Conservation (phyloP, 2,888 invertebrate genomes). For the Calameuta idolon region DNA sequence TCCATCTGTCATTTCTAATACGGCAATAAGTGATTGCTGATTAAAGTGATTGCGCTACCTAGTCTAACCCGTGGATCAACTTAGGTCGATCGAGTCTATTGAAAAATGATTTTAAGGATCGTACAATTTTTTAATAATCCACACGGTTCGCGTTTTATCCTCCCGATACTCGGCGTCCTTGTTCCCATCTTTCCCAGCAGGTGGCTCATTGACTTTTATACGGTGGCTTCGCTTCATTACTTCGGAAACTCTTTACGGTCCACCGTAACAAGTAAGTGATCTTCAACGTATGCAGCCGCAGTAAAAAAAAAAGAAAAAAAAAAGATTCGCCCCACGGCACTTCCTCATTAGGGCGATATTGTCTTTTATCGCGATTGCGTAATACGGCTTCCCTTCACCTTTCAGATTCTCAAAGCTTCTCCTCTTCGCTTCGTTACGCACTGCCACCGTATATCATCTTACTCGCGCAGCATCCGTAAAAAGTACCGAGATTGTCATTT, state of each 20-base stretch:
- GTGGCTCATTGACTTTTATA: neutral
- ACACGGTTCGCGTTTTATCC: neutral
- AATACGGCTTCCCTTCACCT: neutral
- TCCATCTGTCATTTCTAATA: neutral
- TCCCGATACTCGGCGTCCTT: neutral
- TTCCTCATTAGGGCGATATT: neutral
- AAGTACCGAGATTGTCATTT: neutral
- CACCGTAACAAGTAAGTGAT: neutral
- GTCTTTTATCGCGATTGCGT: neutral
- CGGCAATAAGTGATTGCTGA: neutral
- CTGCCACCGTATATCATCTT: neutral
- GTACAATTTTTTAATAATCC: neutral
- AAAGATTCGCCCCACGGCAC: neutral
- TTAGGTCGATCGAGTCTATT: neutral
- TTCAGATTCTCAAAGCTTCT: neutral
- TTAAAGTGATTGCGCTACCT: neutral
- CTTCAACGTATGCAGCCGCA: neutral
- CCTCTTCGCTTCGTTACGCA: neutral
- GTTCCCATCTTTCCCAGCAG: neutral
- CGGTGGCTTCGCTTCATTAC: neutral
- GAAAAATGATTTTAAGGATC: neutral
- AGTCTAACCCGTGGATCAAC: neutral
- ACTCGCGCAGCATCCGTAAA: neutral
- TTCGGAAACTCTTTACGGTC: neutral
- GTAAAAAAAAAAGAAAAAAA: neutral